Percentiles rank a stretch among this genome's conserved stretches.
Evolutionary conservation across 2,888 invertebrate species (phyloP).

Genomic region (Drosophila pegasa): DNA sequence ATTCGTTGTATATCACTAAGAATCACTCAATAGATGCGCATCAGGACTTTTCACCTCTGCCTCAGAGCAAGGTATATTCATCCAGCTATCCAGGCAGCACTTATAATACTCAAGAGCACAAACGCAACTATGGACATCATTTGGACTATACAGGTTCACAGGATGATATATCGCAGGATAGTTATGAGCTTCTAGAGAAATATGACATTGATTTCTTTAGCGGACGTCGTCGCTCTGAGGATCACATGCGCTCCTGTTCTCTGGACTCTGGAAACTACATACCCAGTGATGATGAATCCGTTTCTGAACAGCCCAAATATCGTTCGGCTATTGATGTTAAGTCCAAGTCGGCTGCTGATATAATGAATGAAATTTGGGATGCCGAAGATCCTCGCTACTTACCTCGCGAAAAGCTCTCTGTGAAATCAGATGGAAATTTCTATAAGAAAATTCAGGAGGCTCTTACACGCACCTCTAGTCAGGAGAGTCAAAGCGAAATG

Average conservation of each 20-base stretch:
- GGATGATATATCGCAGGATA: constrained; percentile 94
- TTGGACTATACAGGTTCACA: constrained; percentile 88
- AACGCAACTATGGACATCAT: constrained; percentile 86
- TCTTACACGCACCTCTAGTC: constrained; percentile 89
- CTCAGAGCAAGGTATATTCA: constrained; percentile 91
- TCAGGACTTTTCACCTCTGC: constrained; percentile 87
- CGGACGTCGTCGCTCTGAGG: constrained; percentile 84
- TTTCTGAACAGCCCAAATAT: constrained; percentile 87
- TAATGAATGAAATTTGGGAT: constrained; percentile 91
- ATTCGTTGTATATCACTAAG: constrained; percentile 87
- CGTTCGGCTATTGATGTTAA: constrained; percentile 87
- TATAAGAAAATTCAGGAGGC: constrained; percentile 89
- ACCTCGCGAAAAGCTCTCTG: constrained; percentile 89
- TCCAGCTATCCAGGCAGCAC: constrained; percentile 94
- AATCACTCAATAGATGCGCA: constrained; percentile 89
- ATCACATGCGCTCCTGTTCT: constrained; percentile 89
- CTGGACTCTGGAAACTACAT: constrained; percentile 91
- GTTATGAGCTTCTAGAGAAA: constrained; percentile 93
- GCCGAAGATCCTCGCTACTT: constrained; percentile 91
- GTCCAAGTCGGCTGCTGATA: constrained; percentile 89
- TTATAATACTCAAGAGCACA: constrained; percentile 86
- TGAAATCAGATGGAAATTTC: constrained; percentile 90
- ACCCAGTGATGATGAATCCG: constrained; percentile 90
- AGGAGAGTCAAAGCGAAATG: constrained; percentile 89
- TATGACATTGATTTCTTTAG: constrained; percentile 86